Evolutionary conservation across 2,113 vertebrate genomes (phyloP).

Genomic region (Rhineura floridana): DNA sequence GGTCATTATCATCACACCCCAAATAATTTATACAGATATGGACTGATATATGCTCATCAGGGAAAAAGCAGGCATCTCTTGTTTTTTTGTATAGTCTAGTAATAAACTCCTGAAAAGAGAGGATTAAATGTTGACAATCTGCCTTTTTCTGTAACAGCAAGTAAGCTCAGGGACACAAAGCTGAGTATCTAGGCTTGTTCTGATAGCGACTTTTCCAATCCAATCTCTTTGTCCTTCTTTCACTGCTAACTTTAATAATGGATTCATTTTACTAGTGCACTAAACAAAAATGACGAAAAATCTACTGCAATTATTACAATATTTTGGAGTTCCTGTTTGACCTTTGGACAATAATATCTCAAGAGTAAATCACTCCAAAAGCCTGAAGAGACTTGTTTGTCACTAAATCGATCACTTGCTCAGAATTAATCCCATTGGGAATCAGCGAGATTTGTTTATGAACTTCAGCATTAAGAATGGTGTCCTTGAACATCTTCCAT

Average conservation of each 20-base stretch:
- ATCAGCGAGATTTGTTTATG: not conserved
- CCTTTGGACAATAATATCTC: not conserved
- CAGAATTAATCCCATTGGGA: conserved; percentile 1
- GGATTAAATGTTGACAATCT: conserved; percentile 7
- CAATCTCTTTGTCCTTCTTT: conserved; percentile 4
- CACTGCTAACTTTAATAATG: conserved; percentile 33
- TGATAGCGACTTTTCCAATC: conserved; percentile 14
- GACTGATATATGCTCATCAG: not conserved
- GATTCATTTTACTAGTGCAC: conserved; percentile 54
- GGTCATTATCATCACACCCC: not conserved
- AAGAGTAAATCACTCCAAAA: not conserved
- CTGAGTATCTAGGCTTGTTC: conserved; percentile 3
- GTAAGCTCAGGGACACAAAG: not conserved
- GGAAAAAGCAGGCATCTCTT: not conserved
- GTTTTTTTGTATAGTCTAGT: not conserved
- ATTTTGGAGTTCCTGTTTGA: not conserved
- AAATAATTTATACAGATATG: not conserved
- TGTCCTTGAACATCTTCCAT: not conserved
- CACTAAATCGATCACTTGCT: conserved; percentile 9
- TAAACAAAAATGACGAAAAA: conserved; percentile 38
- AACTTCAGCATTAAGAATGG: not conserved
- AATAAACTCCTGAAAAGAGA: conserved; percentile 16
- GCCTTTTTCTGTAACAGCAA: conserved; percentile 8
- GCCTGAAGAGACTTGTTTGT: not conserved
- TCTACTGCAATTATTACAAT: conserved; percentile 10